Conservation (phyloP, 2,888 invertebrate species). For the Dicranocentrus wangi region DNA sequence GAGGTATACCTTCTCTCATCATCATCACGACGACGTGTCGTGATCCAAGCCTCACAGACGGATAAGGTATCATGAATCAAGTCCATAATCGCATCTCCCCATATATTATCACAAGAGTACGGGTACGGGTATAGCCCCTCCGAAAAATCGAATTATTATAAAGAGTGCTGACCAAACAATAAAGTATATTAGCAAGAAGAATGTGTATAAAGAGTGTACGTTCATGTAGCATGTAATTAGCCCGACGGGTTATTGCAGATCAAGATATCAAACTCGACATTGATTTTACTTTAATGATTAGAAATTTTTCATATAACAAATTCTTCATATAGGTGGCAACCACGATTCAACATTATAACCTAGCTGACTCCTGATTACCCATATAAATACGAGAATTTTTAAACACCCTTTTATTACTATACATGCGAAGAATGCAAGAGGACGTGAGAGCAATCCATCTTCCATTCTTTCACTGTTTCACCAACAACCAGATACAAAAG, state of each 20-base stretch:
- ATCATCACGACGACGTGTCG: slow-evolving; percentile 34
- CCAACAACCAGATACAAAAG: not conserved
- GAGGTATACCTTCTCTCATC: slow-evolving; percentile 1
- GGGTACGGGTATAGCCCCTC: not conserved
- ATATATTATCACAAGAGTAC: slow-evolving; percentile 1
- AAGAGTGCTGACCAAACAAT: not conserved
- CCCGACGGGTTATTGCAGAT: slow-evolving; percentile 71
- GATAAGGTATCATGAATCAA: slow-evolving; percentile 45
- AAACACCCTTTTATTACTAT: slow-evolving; percentile 30
- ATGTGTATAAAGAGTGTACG: not conserved
- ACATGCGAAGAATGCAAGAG: slow-evolving; percentile 40
- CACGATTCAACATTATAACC: not conserved
- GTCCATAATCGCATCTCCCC: slow-evolving; percentile 20
- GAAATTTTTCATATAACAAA: slow-evolving; percentile 47
- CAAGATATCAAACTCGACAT: slow-evolving; percentile 72
- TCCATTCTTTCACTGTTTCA: slow-evolving; percentile 36
- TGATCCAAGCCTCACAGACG: slow-evolving; percentile 25
- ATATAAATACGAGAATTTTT: slow-evolving; percentile 21
- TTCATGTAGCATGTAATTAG: slow-evolving; percentile 64
- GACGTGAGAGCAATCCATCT: slow-evolving; percentile 69
- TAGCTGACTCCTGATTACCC: slow-evolving; percentile 8
- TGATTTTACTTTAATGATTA: slow-evolving; percentile 72
- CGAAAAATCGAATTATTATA: slow-evolving; percentile 1
- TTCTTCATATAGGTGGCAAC: not conserved
- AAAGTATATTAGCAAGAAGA: not conserved